These are phyloP conservation scores for Anthoptus insignis DNA, from an alignment of 2,888 invertebrate species.

Conservation along the genomic window DNA sequence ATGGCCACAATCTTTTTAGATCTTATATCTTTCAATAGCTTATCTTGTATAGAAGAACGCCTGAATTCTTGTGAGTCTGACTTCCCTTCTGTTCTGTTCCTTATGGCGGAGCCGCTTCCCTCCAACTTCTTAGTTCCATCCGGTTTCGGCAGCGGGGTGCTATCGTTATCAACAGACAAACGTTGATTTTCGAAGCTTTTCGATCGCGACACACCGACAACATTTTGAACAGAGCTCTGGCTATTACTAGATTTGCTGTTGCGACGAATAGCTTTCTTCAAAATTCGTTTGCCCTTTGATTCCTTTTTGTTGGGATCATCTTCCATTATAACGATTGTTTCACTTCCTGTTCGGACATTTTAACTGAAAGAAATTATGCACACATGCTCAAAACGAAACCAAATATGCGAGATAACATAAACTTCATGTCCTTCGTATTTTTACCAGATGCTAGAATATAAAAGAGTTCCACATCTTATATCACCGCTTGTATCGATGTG, in stretches of 20 bases:
- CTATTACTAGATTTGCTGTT: constrained; percentile 73
- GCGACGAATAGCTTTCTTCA: constrained; percentile 77
- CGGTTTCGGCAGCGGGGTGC: constrained; percentile 65
- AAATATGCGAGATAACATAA: neutral
- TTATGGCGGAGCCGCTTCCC: constrained; percentile 47
- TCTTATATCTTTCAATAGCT: constrained; percentile 48
- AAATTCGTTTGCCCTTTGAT: constrained; percentile 79
- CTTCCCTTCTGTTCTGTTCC: constrained; percentile 55
- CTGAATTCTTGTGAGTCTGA: constrained; percentile 39
- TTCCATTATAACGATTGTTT: constrained; percentile 77
- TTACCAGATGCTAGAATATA: constrained; percentile 24
- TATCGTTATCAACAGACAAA: constrained; percentile 63
- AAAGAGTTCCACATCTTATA: constrained; percentile 24
- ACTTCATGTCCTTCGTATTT: neutral
- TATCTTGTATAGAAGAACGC: constrained; percentile 32
- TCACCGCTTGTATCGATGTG: neutral
- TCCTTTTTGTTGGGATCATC: constrained; percentile 83
- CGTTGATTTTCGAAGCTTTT: constrained; percentile 72
- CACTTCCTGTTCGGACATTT: constrained; percentile 65
- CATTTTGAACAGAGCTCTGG: constrained; percentile 63
- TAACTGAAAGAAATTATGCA: constrained; percentile 63
- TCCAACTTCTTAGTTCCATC: constrained; percentile 63
- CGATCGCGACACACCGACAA: constrained; percentile 64
- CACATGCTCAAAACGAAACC: neutral
- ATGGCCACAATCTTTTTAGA: constrained; percentile 65